Conservation (phyloP, 2,113 vertebrate genomes). For the Carlito syrichta region DNA sequence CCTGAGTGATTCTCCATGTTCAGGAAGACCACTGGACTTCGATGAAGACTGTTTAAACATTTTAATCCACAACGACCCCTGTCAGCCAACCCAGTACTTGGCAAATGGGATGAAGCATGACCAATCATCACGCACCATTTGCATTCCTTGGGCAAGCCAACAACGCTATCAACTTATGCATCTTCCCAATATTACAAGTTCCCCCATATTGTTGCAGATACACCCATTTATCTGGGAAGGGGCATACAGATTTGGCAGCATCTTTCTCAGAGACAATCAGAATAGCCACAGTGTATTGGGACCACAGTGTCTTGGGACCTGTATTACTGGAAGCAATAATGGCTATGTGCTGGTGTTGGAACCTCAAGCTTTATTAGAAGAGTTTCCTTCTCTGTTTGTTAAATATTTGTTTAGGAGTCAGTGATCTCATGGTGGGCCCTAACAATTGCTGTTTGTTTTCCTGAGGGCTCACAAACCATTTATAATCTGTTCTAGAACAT, state of each 20-base stretch:
- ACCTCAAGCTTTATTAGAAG: neutral
- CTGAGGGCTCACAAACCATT: neutral
- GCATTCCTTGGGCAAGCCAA: too few species aligned
- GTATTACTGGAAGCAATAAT: neutral
- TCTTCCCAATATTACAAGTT: neutral
- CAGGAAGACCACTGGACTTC: too few species aligned
- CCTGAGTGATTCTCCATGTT: too few species aligned
- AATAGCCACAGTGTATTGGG: neutral
- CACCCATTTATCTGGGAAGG: neutral
- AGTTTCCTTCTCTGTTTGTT: neutral
- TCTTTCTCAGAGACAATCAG: neutral
- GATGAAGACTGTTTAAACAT: too few species aligned
- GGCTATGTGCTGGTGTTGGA: neutral
- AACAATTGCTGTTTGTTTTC: slow-evolving; percentile 1
- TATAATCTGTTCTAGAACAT: neutral
- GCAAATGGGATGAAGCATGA: too few species aligned
- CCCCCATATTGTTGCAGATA: neutral
- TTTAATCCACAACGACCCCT: too few species aligned
- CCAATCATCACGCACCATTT: too few species aligned
- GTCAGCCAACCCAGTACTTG: too few species aligned
- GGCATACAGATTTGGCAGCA: neutral
- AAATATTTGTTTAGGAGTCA: neutral
- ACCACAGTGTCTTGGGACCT: neutral
- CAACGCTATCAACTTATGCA: too few species aligned
- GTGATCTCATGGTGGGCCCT: neutral